Percentiles rank a stretch among this genome's conserved stretches.
Conservation (phyloP, 2,888 invertebrate species). For the Drosophila limbata region DNA sequence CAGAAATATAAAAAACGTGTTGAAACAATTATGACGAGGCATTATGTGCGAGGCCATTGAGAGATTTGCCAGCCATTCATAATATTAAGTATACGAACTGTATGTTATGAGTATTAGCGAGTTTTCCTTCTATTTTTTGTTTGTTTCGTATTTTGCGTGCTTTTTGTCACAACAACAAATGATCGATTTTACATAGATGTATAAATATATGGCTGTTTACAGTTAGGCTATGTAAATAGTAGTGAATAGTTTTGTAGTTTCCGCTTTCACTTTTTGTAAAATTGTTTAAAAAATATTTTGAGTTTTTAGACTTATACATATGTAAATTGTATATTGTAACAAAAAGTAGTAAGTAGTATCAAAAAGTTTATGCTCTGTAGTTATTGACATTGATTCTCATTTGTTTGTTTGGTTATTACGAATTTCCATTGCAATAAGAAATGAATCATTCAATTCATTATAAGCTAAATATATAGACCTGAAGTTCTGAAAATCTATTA, state of each 20-base stretch:
- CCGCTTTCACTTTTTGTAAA: constrained; percentile 59
- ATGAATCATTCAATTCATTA: constrained; percentile 18
- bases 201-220: constrained; percentile 25
- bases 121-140: constrained; percentile 27
- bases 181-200: constrained; percentile 18
- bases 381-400: constrained; percentile 59
- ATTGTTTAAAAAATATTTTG: constrained; percentile 73
- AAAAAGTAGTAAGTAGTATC: constrained; percentile 83
- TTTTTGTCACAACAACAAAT: constrained; percentile 44
- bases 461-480: constrained; percentile 48
- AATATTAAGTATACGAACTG: constrained; percentile 62
- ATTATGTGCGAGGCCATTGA: constrained; percentile 71
- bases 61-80: constrained; percentile 50
- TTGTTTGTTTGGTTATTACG: constrained; percentile 27
- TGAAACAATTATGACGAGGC: constrained; percentile 48
- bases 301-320: constrained; percentile 51
- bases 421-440: constrained; percentile 39
- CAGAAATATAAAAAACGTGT: constrained; percentile 48
- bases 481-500: constrained; percentile 49
- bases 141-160: constrained; percentile 17
- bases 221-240: constrained; percentile 47
- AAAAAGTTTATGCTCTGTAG: constrained; percentile 73
- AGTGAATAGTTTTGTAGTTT: constrained; percentile 33
- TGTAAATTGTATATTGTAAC: constrained; percentile 76
- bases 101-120: constrained; percentile 65